Evolutionary conservation across 2,797 vertebrate species (phyloP), one percentile per base, ranked within the genome.

Genomic region (Mycteria americana): DNA sequence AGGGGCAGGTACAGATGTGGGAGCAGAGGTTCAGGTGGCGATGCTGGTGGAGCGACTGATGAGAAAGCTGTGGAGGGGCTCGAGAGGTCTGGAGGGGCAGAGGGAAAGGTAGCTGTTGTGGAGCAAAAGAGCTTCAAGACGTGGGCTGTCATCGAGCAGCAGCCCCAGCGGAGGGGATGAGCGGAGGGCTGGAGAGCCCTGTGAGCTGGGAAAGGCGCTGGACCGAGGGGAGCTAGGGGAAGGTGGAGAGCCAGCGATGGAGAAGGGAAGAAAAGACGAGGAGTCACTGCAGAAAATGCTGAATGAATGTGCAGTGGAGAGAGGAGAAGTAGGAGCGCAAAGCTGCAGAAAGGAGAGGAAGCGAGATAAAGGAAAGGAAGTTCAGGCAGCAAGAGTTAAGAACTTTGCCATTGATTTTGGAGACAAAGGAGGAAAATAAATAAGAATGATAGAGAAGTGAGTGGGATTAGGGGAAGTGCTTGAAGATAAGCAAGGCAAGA

Each of bases 281-380:
- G 57, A 62, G 51, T 41, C 39, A 13, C 3, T 63, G 75, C 62
- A 86, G 73, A 70, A 89, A 85, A 33, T 0, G 2, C 45, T 88
- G 85, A 53, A 68, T n/a, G 51, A 70, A 23, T 3, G 24, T 14
- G 35, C 4, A 1, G 46, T 10, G 63, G 25, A 45, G 75, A 67
- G 39, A 73, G 51, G 50, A 96, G 90, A 82, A 84, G 46, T 4
- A 33, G 12, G 30, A 90, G 59, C 7, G 6, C 57, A 72, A 77
- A 21, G 27, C 56, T 68, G 78, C 28, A 33, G 64, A 74, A 64
- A 53, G 70, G 31, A 89, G 92, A 53, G 94, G 97, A 95, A 97
- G 81, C 1, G 2, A 95, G 92, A 95, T 92, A 95, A 93, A 83
- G 89, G 88, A 85, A 24, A 92, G 95, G 96, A 97, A 97, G 88